These are phyloP conservation scores for Procambarus virginalis DNA, from an alignment of 1,140 invertebrate genomes.

Conservation along the genomic window DNA sequence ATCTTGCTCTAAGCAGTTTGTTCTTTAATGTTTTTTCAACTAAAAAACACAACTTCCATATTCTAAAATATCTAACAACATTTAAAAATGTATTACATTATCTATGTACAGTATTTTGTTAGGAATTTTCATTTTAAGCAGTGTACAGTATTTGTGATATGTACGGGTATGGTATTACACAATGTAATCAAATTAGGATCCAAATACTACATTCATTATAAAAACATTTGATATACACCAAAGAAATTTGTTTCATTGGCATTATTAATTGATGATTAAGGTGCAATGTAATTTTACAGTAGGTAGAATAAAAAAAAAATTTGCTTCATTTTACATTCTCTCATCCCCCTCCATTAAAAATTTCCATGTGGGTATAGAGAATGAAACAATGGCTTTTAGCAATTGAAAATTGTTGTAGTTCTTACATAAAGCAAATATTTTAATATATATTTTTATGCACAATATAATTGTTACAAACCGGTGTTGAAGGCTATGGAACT, in stretches of 20 bases:
- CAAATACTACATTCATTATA: background rate
- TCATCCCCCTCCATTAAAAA: background rate
- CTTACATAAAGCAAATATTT: background rate
- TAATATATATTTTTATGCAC: background rate
- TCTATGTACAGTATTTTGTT: too few relatives aligned
- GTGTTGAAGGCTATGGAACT: background rate
- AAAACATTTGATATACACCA: background rate
- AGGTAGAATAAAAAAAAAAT: too few relatives aligned
- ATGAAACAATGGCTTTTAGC: background rate
- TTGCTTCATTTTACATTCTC: background rate
- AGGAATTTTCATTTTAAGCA: too few relatives aligned
- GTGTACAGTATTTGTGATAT: background rate
- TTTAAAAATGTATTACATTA: too few relatives aligned
- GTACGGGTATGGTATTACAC: background rate
- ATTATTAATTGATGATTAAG: background rate
- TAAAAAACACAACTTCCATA: too few relatives aligned
- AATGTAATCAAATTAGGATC: background rate
- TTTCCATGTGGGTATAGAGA: background rate
- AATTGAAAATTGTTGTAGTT: background rate
- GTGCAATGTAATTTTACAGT: background rate
- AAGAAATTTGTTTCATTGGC: background rate
- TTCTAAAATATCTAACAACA: too few relatives aligned
- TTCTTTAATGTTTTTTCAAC: too few relatives aligned
- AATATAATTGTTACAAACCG: background rate
- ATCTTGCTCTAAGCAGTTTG: too few relatives aligned